Conservation (phyloP, 2,797 vertebrate species). For the Girardinus metallicus region DNA sequence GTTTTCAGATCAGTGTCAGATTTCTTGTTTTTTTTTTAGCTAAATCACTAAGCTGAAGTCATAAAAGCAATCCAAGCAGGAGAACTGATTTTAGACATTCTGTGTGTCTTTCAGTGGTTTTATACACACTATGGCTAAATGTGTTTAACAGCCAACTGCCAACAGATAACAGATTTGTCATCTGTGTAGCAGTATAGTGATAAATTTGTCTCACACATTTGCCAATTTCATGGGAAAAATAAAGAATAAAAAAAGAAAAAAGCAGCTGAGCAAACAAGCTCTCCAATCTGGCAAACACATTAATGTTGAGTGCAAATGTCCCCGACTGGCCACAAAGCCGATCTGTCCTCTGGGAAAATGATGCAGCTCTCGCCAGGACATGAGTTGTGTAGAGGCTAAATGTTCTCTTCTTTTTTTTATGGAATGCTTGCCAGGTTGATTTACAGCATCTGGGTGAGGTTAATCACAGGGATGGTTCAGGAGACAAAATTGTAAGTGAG, state of each 20-base stretch:
- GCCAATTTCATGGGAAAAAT: conserved; percentile 49
- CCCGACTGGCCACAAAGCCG: conserved; percentile 40
- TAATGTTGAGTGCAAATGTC: conserved; percentile 51
- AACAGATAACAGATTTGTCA: conserved; percentile 52
- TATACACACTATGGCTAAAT: conserved; percentile 26
- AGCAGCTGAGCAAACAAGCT: conserved; percentile 72
- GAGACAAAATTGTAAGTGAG: conserved; percentile 38
- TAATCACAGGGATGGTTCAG: conserved; percentile 43
- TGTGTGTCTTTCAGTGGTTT: conserved; percentile 18
- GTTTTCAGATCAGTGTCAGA: neutral
- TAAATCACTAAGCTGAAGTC: neutral
- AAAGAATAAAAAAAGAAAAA: conserved; percentile 30
- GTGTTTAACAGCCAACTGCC: conserved; percentile 20
- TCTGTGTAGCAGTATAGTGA: conserved; percentile 40
- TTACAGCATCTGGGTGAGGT: conserved; percentile 44
- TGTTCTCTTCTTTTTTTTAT: conserved; percentile 22
- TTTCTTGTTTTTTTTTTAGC: neutral
- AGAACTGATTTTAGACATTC: conserved; percentile 19
- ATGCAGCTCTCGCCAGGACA: conserved; percentile 34
- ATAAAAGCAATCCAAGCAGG: conserved; percentile 17
- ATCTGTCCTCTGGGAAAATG: conserved; percentile 43
- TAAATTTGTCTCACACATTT: conserved; percentile 50
- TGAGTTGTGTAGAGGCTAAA: conserved; percentile 39
- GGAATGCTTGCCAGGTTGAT: conserved; percentile 42
- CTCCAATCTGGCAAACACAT: conserved; percentile 60